These are phyloP conservation scores for Koerneria pararmatus DNA, from an alignment of 2,888 invertebrate genomes.

Conservation along the genomic window DNA sequence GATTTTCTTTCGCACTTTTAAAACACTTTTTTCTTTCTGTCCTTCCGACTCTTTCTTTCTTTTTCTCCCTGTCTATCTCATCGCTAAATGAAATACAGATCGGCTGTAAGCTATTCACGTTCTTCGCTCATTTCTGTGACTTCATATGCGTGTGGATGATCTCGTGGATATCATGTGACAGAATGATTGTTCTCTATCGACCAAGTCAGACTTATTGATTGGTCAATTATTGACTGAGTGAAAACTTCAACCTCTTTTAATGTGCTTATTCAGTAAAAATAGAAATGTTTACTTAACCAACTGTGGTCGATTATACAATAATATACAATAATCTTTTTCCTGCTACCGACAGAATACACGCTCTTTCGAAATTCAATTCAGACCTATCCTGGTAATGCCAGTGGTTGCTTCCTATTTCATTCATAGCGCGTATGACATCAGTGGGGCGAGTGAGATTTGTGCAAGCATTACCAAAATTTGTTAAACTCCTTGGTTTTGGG, in stretches of 20 bases:
- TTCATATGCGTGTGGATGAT: constrained; percentile 58
- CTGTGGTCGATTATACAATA: too few relatives aligned
- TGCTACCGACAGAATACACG: too few relatives aligned
- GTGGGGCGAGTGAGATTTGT: too few relatives aligned
- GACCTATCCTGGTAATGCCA: too few relatives aligned
- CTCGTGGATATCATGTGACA: constrained; percentile 50
- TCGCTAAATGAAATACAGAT: neutral
- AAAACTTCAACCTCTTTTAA: neutral
- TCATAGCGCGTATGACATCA: too few relatives aligned
- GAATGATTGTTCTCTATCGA: constrained; percentile 50
- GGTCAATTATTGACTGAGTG: neutral
- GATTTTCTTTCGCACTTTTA: constrained; percentile 7
- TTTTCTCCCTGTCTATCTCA: constrained; percentile 1
- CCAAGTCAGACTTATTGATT: constrained; percentile 32
- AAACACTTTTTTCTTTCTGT: neutral
- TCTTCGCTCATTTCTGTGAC: constrained; percentile 55
- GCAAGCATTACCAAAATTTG: too few relatives aligned
- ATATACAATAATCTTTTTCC: too few relatives aligned
- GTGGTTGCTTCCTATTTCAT: too few relatives aligned
- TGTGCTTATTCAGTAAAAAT: too few relatives aligned
- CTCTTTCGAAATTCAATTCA: too few relatives aligned
- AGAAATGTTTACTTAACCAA: too few relatives aligned
- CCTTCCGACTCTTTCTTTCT: neutral
- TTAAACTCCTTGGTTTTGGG: too few relatives aligned
- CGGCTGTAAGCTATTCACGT: constrained; percentile 50